Conservation (phyloP, 2,113 vertebrate species). For the Anoura caudifer region DNA sequence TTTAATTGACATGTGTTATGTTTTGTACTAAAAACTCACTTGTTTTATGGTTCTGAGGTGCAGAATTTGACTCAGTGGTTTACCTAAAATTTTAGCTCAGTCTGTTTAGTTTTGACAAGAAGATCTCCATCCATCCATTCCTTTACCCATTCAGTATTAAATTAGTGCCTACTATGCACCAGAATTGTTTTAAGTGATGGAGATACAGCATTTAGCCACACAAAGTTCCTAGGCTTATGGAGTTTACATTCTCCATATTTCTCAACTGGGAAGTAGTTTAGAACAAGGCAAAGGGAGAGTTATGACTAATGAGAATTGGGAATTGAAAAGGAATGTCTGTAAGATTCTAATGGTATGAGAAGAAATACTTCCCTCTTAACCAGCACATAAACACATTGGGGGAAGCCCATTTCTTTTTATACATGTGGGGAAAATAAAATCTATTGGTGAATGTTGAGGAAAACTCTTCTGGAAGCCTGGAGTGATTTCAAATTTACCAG, state of each 20-base stretch:
- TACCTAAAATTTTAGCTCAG: neutral
- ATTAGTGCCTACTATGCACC: neutral
- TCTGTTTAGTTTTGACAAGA: slow-evolving; percentile 9
- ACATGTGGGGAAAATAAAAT: slow-evolving; percentile 68
- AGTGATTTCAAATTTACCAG: slow-evolving; percentile 40
- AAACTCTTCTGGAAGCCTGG: slow-evolving; percentile 9
- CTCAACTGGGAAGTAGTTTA: neutral
- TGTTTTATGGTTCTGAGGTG: neutral
- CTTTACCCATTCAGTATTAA: neutral
- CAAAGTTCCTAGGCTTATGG: neutral
- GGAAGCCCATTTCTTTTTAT: slow-evolving; percentile 57
- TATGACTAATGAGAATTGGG: slow-evolving; percentile 70
- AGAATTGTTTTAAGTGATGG: neutral
- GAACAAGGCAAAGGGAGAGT: slow-evolving; percentile 33
- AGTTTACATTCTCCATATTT: slow-evolving; percentile 4
- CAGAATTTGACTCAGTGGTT: neutral
- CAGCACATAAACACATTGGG: slow-evolving; percentile 67
- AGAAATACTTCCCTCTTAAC: slow-evolving; percentile 63
- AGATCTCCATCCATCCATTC: neutral
- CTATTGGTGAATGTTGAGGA: slow-evolving; percentile 40
- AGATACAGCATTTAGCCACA: neutral
- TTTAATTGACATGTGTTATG: neutral
- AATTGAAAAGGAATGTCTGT: slow-evolving; percentile 48
- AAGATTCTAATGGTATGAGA: slow-evolving; percentile 55
- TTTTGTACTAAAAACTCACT: neutral